phyloP scores from a whole-genome alignment of 2,797 vertebrate species.

The Manis pentadactyla region DNA sequence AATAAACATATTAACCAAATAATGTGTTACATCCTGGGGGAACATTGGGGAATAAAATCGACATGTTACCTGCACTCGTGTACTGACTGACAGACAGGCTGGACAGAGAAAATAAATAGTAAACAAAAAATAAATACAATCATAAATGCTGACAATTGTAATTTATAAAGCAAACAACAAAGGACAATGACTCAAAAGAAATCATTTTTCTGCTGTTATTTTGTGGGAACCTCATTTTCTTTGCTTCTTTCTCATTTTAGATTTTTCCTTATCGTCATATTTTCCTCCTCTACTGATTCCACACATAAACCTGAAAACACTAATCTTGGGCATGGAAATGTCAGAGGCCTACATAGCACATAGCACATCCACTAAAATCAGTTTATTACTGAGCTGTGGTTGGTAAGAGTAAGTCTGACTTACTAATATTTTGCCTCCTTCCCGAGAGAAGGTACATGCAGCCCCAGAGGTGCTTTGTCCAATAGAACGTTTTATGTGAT shows the following conservation, averaged over 20 bases:
- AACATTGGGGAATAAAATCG: background rate
- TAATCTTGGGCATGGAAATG: background rate
- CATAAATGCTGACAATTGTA: background rate
- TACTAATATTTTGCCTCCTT: background rate
- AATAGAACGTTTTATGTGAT: background rate
- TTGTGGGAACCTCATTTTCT: background rate
- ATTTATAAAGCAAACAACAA: constrained; percentile 8
- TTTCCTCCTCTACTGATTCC: background rate
- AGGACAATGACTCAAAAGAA: background rate
- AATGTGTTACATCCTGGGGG: background rate
- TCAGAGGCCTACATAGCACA: background rate
- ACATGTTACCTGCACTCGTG: background rate
- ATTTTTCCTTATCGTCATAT: background rate
- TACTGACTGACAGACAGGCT: background rate
- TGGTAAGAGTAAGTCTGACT: background rate
- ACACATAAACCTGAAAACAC: background rate
- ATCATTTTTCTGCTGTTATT: background rate
- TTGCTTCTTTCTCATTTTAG: background rate
- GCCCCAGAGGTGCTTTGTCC: background rate
- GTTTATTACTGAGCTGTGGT: background rate
- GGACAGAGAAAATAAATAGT: background rate
- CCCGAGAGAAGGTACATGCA: background rate
- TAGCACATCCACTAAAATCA: background rate
- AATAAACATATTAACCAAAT: background rate
- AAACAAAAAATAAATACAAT: background rate